Conservation (phyloP, 1,140 invertebrate species). For the Dendroctonus valens region DNA sequence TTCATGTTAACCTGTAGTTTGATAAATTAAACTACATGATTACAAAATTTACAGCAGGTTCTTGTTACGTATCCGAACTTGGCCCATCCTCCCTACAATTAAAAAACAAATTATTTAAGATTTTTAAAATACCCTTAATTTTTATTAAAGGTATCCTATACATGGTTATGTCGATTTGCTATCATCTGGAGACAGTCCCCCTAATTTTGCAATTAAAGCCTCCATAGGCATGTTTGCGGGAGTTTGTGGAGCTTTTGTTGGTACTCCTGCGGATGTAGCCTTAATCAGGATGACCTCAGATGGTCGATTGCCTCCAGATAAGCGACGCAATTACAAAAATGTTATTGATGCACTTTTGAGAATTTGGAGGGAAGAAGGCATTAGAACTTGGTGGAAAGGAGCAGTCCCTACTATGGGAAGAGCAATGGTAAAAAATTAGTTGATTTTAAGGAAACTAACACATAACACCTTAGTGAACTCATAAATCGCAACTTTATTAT, state of each 20-base stretch:
- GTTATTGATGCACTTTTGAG: constrained; percentile 87
- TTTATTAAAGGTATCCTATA: constrained; percentile 78
- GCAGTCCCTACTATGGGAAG: constrained; percentile 74
- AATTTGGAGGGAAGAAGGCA: constrained; percentile 88
- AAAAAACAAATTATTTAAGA: too few relatives aligned
- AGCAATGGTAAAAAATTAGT: constrained; percentile 61
- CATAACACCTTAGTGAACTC: too few relatives aligned
- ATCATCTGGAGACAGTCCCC: constrained; percentile 61
- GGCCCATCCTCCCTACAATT: too few relatives aligned
- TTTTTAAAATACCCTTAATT: too few relatives aligned
- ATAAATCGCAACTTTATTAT: too few relatives aligned
- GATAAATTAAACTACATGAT: too few relatives aligned
- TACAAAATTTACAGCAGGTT: too few relatives aligned
- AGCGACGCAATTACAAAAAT: constrained; percentile 90
- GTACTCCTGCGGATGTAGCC: constrained; percentile 93
- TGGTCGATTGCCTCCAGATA: constrained; percentile 79
- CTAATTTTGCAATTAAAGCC: constrained; percentile 65
- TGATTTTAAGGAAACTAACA: neutral
- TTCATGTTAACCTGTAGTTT: too few relatives aligned
- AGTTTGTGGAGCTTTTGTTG: constrained; percentile 71
- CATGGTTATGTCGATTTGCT: constrained; percentile 86
- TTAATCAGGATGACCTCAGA: constrained; percentile 96
- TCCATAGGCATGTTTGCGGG: constrained; percentile 82
- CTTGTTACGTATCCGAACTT: too few relatives aligned
- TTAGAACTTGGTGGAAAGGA: constrained; percentile 87